Evolutionary conservation across 2,797 vertebrate species (phyloP).

Genomic region (Spinus olivaceus): DNA sequence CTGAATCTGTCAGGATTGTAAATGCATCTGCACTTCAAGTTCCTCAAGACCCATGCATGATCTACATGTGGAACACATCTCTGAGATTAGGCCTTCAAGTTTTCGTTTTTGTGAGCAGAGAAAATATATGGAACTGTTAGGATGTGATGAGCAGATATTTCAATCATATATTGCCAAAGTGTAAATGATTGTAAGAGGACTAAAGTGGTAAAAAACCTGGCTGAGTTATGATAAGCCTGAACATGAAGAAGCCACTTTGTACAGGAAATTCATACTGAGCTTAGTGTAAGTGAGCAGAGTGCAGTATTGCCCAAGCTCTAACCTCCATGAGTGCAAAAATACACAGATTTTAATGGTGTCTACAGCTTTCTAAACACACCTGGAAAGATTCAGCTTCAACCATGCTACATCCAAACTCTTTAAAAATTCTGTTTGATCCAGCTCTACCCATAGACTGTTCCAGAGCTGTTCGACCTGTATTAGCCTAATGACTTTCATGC

Average conservation of each 20-base stretch:
- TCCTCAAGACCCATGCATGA: not conserved
- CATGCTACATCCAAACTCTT: not conserved
- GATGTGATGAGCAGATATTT: not conserved
- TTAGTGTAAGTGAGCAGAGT: not conserved
- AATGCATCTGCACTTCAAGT: not conserved
- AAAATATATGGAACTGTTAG: not conserved
- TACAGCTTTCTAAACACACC: not conserved
- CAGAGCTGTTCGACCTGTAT: not conserved
- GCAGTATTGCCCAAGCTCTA: not conserved
- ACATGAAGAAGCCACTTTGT: not conserved
- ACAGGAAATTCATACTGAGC: not conserved
- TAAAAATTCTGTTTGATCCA: slow-evolving; percentile 17
- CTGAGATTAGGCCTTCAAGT: not conserved
- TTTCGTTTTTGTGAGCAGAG: not conserved
- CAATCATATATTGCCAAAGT: not conserved
- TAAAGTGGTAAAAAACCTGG: not conserved
- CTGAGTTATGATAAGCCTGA: not conserved
- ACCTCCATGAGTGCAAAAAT: not conserved
- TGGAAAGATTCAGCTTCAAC: not conserved
- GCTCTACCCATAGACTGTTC: not conserved
- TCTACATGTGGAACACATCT: not conserved
- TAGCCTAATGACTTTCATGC: not conserved
- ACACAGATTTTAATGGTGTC: not conserved
- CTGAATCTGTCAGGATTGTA: not conserved
- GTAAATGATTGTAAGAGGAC: not conserved